Conservation (phyloP, 2,888 invertebrate genomes). For the Pollenia angustigena region DNA sequence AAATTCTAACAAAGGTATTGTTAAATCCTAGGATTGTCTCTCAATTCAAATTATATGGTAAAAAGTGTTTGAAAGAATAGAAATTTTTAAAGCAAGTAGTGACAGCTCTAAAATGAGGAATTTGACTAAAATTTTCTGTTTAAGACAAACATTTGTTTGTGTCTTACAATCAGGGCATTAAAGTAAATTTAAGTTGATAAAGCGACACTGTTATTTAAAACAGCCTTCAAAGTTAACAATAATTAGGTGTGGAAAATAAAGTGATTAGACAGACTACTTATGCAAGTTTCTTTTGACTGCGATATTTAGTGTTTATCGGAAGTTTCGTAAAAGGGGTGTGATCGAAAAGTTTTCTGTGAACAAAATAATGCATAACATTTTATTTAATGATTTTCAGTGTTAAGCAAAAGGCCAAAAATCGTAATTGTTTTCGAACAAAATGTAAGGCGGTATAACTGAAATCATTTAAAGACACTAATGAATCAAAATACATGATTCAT, state of each 20-base stretch:
- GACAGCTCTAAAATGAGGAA: not conserved
- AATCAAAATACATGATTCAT: too few species aligned
- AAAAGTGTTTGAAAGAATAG: not conserved
- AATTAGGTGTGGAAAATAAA: not conserved
- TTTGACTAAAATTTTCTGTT: constrained; percentile 18
- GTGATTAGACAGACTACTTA: not conserved
- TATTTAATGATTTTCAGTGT: too few species aligned
- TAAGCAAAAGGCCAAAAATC: too few species aligned
- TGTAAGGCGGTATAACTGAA: too few species aligned
- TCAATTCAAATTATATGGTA: not conserved
- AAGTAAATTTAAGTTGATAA: constrained; percentile 22
- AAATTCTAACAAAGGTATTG: constrained; percentile 39
- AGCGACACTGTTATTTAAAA: not conserved
- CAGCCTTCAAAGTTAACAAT: not conserved
- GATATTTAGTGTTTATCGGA: too few species aligned
- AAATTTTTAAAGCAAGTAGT: not conserved
- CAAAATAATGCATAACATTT: too few species aligned
- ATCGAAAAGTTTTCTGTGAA: too few species aligned
- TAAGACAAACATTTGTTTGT: not conserved
- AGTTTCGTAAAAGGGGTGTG: too few species aligned
- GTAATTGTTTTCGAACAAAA: too few species aligned
- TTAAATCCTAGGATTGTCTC: constrained; percentile 11
- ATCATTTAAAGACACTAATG: too few species aligned
- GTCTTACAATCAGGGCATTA: not conserved
- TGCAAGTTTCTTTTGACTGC: too few species aligned